Evolutionary conservation across 2,888 invertebrate species (phyloP), one percentile per base, ranked within the genome.

Genomic region (Agrochola circellaris): DNA sequence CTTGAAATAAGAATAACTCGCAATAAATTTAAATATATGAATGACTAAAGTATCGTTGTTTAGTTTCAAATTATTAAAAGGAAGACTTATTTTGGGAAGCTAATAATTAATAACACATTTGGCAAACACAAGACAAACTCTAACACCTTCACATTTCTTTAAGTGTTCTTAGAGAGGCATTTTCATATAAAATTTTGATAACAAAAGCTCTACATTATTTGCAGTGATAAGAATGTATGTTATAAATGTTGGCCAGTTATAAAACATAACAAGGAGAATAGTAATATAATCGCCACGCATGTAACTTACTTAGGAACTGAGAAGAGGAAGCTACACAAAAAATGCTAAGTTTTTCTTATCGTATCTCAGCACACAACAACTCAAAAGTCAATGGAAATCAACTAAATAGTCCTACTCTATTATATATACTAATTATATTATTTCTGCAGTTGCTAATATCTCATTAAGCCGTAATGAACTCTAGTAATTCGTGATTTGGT

Each of bases 401-500:
- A 81, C 20, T 67, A 30, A 70, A 26, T 6, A 66, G 8, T 61
- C 58, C 67, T 77, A 77, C 0, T 54, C 6, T 83, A 78, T 67
- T 62, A 77, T 75, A 77, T 75, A 73, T 81, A 82, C 76, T 77
- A 71, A 48, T 58, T 73, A 85, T 64, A 76, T 54, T 85, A 86
- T 65, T 79, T 69, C 45, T 73, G 75, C 48, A 8, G n/a, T 65
- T 69, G 48, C 62, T 70, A 68, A 66, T 70, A 48, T 72, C 26
- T 85, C 34, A 38, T 26, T 72, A 78, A 81, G 73, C 68, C 58
- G 58, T 70, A 77, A 60, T 79, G 70, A 64, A 62, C 30, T 73
- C 56, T 86, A 83, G 0, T 79, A 79, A 88, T 83, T 83, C 77
- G 81, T 81, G 72, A 72, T 71, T 88, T 81, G 87, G 81, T 88